These are phyloP conservation scores for Apamea crenata DNA, from an alignment of 2,888 invertebrate genomes.

Conservation along the genomic window DNA sequence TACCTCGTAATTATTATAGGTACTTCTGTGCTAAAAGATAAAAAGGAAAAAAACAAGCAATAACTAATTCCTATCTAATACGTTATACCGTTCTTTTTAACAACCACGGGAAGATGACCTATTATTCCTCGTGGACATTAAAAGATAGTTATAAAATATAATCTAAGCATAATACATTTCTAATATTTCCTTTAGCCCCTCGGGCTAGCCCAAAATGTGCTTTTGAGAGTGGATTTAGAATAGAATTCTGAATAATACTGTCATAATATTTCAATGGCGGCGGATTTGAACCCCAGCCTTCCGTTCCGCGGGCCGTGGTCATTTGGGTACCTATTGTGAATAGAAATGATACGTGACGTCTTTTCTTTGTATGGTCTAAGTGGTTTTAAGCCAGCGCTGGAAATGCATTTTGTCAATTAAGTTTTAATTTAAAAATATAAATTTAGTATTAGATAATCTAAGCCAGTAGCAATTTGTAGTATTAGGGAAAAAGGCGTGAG, in stretches of 20 bases:
- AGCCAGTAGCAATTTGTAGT: background rate
- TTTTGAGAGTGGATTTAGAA: conserved; percentile 43
- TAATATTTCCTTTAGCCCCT: conserved; percentile 42
- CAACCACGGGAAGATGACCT: background rate
- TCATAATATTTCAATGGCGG: conserved; percentile 58
- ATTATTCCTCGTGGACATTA: background rate
- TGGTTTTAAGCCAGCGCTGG: background rate
- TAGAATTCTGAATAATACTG: conserved; percentile 55
- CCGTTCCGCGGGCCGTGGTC: conserved; percentile 38
- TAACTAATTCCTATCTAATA: background rate
- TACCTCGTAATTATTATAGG: too few species aligned
- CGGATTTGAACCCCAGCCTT: conserved; percentile 53
- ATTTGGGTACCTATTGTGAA: conserved; percentile 52
- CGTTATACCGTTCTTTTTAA: background rate
- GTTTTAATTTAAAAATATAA: background rate
- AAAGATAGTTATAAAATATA: conserved; percentile 7
- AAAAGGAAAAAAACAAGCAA: background rate
- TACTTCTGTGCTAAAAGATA: too few species aligned
- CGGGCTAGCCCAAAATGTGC: conserved; percentile 40
- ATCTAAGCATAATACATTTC: conserved; percentile 30
- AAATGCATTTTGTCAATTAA: background rate
- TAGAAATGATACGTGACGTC: conserved; percentile 50
- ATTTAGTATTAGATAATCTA: background rate
- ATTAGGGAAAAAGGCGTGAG: too few species aligned
- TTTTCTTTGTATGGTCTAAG: conserved; percentile 11